A percentile compares a stretch with the other conserved stretches of the same genome.
These are phyloP conservation scores for Agrochola macilenta DNA, from an alignment of 2,888 invertebrate species.

Conservation along the genomic window DNA sequence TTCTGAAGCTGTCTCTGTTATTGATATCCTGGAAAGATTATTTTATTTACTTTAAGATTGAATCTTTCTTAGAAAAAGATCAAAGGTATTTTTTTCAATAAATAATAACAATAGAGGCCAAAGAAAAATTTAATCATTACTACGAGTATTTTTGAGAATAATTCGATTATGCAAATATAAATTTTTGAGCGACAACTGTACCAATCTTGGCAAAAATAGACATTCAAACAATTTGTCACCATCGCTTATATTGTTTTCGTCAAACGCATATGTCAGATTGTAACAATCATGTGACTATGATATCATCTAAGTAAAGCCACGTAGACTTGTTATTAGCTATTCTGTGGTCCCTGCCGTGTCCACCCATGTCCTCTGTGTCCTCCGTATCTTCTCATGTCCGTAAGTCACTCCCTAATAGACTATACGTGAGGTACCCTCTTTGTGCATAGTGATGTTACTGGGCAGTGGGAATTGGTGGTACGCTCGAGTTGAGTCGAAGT, in stretches of 20 bases:
- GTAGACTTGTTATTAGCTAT: slow-evolving; percentile 61
- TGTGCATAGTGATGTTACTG: slow-evolving; percentile 59
- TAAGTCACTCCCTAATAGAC: slow-evolving; percentile 63
- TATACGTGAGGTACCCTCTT: slow-evolving; percentile 61
- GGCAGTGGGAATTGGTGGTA: slow-evolving; percentile 16
- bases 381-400: slow-evolving; percentile 55
- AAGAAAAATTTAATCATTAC: not conserved
- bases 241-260: not conserved
- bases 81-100: not conserved
- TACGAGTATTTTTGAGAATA: too few relatives aligned
- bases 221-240: not conserved
- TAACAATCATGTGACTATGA: slow-evolving; percentile 14
- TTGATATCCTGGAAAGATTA: slow-evolving; percentile 49
- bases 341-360: slow-evolving; percentile 56
- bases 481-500: not conserved
- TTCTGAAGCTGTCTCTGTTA: slow-evolving; percentile 52
- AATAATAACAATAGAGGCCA: not conserved
- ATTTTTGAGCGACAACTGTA: not conserved
- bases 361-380: slow-evolving; percentile 37
- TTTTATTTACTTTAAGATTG: slow-evolving; percentile 12
- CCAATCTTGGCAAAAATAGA: not conserved
- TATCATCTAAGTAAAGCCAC: slow-evolving; percentile 48
- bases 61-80: not conserved
- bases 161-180: not conserved
- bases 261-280: slow-evolving; percentile 30